Base-by-base conservation (phyloP, 2,888 invertebrate species). In the Callyntrura sp. region DNA sequence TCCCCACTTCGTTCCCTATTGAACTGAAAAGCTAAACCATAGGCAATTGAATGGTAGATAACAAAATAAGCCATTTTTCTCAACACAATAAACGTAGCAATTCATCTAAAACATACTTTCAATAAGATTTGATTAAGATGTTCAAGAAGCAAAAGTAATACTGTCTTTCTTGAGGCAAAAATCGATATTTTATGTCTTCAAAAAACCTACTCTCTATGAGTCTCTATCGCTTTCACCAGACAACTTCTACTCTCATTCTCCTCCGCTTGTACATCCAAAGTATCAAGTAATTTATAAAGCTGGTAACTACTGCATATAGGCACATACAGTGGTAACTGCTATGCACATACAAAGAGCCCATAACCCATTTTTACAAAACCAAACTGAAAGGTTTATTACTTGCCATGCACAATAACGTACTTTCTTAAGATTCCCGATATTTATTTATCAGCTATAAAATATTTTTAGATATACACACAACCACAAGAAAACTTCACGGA, bases 81-180 rank as follows among this genome's bases (percentile, higher is more conserved):
- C 43, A 14, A 76, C 73, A 81, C 48, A 51, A 79, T 68, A 65
- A 79, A 70, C 81, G 87, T 70, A 82, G 73, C 82, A 81, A 88
- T 81, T 87, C 89, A 89, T 82, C 43, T 70, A 83, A 89, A 83
- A 65, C 89, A 79, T 68, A 76, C 79, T 85, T 89, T 89, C 89
- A 82, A 89, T 89, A 89, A 89, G 89, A 89, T 89, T 89, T 89
- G 89, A 89, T 89, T 89, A 89, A 89, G 89, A 89, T 89, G 89
- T 79, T 89, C 89, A 89, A 65, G 68, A 78, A 68, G 84, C 89
- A 84, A 84, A 89, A 84, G 89, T 89, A 89, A 89, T 89, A 35
- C 89, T 89, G 79, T 57, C 79, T 89, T 85, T 89, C 84, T 89
- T 25, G 68, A 25, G 79, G 89, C 78, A 85, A 57, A 89, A 89